phyloP scores from a whole-genome alignment of 2,797 vertebrate genomes.

The Phoxinus dragarum region DNA sequence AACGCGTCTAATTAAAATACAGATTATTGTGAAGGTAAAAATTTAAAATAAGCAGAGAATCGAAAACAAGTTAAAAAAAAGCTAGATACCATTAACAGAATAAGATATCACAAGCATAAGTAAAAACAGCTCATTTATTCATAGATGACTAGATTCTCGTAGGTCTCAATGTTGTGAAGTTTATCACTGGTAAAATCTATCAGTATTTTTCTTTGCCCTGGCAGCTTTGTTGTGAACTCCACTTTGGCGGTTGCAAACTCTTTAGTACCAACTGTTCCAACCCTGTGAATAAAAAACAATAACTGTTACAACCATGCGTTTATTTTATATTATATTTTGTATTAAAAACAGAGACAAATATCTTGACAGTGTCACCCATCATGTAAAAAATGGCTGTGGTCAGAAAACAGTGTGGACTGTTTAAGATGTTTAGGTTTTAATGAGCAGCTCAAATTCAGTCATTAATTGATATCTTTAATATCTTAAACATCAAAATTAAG shows the following conservation, averaged over 20 bases:
- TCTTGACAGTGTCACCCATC: not conserved
- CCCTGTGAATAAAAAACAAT: constrained; percentile 51
- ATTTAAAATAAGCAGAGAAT: no score
- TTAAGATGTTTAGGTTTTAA: not conserved
- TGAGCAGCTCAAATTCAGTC: no score
- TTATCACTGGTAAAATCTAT: constrained; percentile 87
- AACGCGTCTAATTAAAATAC: no score
- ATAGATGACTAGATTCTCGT: constrained; percentile 78
- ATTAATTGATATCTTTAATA: no score
- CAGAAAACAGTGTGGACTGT: not conserved
- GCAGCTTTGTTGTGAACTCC: constrained; percentile 74
- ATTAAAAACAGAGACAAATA: not conserved
- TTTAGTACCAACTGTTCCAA: constrained; percentile 70
- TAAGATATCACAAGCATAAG: not conserved
- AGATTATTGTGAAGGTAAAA: no score
- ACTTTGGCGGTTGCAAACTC: constrained; percentile 73
- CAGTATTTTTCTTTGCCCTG: constrained; percentile 80
- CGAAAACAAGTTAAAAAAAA: not conserved
- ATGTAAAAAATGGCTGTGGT: not conserved
- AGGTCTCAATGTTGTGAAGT: constrained; percentile 84
- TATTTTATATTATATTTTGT: not conserved
- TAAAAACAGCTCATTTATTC: constrained; percentile 47
- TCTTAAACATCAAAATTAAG: not conserved
- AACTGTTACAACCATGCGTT: not conserved
- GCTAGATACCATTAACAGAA: not conserved